Evolutionary conservation across 2,113 vertebrate genomes (phyloP).

Genomic region (Thalassarche chlororhynchos): DNA sequence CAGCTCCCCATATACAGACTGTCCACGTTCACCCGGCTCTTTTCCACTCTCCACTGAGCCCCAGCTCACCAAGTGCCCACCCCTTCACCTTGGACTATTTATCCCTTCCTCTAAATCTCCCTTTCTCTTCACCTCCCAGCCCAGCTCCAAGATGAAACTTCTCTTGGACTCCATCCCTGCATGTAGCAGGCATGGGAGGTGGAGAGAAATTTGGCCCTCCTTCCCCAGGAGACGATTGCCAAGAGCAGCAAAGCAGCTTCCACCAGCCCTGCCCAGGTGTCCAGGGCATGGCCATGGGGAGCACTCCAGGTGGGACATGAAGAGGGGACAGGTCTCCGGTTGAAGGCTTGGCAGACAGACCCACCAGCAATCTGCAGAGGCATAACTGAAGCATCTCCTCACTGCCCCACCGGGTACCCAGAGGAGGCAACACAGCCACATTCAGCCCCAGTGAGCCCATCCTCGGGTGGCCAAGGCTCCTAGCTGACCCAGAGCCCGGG

Average conservation of each 20-base stretch:
- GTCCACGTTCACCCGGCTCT: accelerated
- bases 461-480: neutral
- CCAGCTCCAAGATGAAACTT: neutral
- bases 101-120: neutral
- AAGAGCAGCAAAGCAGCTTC: neutral
- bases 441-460: neutral
- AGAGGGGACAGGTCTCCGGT: neutral
- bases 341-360: neutral
- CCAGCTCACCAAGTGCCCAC: neutral
- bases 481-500: neutral
- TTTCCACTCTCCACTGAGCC: neutral
- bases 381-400: neutral
- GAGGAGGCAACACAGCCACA: neutral
- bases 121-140: neutral
- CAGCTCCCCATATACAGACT: neutral
- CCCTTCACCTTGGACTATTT: neutral
- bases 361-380: neutral
- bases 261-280: neutral
- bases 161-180: neutral
- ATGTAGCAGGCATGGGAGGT: accelerated
- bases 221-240: neutral
- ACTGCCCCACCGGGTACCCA: accelerated
- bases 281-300: neutral
- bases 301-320: neutral
- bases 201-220: neutral